Evolutionary conservation across 2,113 vertebrate species (phyloP).

Genomic region (Hoplias malabaricus): DNA sequence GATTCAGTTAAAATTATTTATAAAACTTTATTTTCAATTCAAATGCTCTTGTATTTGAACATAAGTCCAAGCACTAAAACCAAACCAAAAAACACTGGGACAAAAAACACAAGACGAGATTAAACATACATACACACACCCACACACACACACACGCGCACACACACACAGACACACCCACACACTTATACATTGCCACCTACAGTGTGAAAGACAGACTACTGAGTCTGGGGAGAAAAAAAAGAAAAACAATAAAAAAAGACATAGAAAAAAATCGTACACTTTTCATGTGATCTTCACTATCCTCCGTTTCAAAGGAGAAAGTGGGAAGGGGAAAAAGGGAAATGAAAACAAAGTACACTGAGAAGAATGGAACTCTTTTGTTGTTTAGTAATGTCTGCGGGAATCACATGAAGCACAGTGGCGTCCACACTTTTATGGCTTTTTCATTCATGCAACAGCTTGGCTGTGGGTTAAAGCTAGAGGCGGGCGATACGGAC

Average conservation of each 20-base stretch:
- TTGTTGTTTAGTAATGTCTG: conserved; percentile 52
- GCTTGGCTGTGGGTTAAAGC: not conserved
- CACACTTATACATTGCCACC: conserved; percentile 46
- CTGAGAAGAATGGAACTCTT: conserved; percentile 26
- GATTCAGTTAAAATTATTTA: conserved; percentile 64
- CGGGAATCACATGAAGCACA: conserved; percentile 46
- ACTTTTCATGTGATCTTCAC: conserved; percentile 36
- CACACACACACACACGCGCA: not conserved
- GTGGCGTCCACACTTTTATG: conserved; percentile 38
- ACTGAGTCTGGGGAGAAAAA: conserved; percentile 55
- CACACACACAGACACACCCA: conserved; percentile 1
- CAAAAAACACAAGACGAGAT: conserved; percentile 65
- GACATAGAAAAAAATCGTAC: conserved; percentile 47
- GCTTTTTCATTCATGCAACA: conserved; percentile 38
- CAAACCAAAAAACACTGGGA: conserved; percentile 61
- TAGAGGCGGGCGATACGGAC: not conserved
- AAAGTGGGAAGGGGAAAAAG: not conserved
- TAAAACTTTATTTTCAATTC: conserved; percentile 73
- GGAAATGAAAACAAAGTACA: conserved; percentile 30
- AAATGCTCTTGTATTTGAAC: conserved; percentile 58
- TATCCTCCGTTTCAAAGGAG: conserved; percentile 8
- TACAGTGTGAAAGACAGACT: conserved; percentile 62
- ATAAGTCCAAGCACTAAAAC: conserved; percentile 63
- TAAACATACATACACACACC: conserved; percentile 5
- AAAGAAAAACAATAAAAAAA: conserved; percentile 23